These are phyloP conservation scores for Anarsia innoxiella DNA, from an alignment of 2,888 invertebrate species.

Conservation along the genomic window DNA sequence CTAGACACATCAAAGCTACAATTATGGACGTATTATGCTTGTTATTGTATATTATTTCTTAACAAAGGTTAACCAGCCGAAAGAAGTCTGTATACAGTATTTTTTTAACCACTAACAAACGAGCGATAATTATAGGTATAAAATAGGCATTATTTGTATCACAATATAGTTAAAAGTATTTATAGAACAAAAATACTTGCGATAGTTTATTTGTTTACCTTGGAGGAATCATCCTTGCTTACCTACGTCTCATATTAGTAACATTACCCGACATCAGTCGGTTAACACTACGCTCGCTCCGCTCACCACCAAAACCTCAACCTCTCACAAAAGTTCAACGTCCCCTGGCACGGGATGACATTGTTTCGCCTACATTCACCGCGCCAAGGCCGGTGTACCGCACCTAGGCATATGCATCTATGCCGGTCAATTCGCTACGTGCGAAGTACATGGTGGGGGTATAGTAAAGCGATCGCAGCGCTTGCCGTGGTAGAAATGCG, in stretches of 20 bases:
- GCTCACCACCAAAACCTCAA: background rate
- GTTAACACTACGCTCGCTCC: background rate
- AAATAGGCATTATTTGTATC: no score
- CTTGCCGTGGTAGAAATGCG: no score
- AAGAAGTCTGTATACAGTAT: background rate
- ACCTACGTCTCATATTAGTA: no score
- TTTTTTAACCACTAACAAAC: background rate
- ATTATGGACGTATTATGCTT: no score
- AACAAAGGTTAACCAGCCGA: background rate
- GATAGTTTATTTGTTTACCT: background rate
- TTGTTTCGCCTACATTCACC: slow-evolving; percentile 15
- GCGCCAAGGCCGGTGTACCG: slow-evolving; percentile 10
- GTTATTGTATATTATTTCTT: background rate
- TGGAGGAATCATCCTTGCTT: no score
- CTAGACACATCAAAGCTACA: no score
- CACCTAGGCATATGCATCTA: slow-evolving; percentile 3
- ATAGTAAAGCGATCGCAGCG: no score
- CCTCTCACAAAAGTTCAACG: slow-evolving; percentile 20
- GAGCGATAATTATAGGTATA: no score
- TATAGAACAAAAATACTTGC: background rate
- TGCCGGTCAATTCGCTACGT: slow-evolving; percentile 1
- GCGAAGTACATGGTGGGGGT: no score
- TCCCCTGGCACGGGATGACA: slow-evolving; percentile 30
- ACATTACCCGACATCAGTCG: background rate
- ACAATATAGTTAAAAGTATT: no score